Evolutionary conservation across 92 coral and sea anemone species (phyloP).

Genomic region (Parazoanthus darwini): DNA sequence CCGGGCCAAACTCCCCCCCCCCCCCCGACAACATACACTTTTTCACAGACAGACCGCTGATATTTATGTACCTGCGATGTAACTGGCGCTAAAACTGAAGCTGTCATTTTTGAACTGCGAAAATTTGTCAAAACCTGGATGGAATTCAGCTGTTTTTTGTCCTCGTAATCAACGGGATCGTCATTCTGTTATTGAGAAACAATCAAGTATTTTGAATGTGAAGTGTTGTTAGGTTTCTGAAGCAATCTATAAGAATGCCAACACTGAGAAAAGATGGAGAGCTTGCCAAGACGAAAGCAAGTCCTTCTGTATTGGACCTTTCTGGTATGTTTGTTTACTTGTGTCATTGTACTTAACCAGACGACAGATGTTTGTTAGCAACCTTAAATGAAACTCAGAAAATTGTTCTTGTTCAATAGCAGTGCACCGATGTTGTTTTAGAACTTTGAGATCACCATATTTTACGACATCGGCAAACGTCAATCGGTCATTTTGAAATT

Average conservation of each 20-base stretch:
- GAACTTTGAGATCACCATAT: background rate
- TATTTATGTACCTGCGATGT: slow-evolving; percentile 17
- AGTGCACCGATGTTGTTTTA: background rate
- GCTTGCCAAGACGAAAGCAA: background rate
- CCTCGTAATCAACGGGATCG: background rate
- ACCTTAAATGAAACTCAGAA: background rate
- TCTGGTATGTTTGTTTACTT: slow-evolving; percentile 27
- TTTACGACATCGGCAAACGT: background rate
- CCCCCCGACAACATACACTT: too few relatives aligned
- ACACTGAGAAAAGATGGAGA: slow-evolving; percentile 27
- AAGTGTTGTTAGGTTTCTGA: background rate
- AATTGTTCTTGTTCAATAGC: background rate
- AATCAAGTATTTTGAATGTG: background rate
- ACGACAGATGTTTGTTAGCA: background rate
- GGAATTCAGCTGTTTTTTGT: background rate
- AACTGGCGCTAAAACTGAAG: slow-evolving; percentile 45
- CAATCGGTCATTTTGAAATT: background rate
- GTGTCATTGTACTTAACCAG: background rate
- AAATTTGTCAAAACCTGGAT: background rate
- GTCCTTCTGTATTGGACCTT: slow-evolving; percentile 43
- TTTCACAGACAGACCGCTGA: slow-evolving; percentile 23
- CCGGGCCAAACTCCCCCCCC: too few relatives aligned
- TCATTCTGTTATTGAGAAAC: background rate
- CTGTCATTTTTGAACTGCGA: background rate
- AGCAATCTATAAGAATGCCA: slow-evolving; percentile 17